Evolutionary conservation across 1,140 invertebrate species (phyloP), one percentile per base, ranked within the genome.

Genomic region (Leptinotarsa undecemlineata): DNA sequence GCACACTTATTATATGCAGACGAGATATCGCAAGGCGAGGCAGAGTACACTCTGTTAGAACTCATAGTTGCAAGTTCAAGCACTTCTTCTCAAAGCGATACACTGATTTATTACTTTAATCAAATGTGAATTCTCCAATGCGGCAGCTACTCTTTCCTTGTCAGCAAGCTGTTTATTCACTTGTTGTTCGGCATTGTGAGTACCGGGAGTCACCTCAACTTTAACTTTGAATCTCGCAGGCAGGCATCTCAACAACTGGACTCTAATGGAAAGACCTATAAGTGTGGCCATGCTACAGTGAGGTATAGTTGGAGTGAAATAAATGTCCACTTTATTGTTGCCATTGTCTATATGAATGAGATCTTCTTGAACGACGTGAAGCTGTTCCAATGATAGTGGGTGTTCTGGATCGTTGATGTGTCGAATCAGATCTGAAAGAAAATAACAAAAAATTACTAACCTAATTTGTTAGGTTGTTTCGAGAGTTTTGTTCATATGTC

Each of bases 211-310:
- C 1, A 99, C 96, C 81, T 91, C 88, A 1, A 99, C 96, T 66
- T 89, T 91, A 5, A 98, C 94, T 89, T 99, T 96, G 82, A 96
- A 95, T 68, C 94, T 88, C 61, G 91, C 83, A 1, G 98, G 97
- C 47, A 99, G 85, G 14, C 94, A 92, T 77, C 97, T 87, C 19
- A 98, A 85, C 14, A 99, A 86, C 84, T 98, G 96, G 0, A 99
- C 95, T 74, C 93, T 85, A 78, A 96, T 94, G 3, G 92, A 92
- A 21, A 95, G 85, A 85, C 94, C 98, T 83, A 99, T 99, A 17
- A 99, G 85, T 51, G 98, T 98, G 23, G 98, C 98, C 97, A 99
- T 98, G 80, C 96, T 98, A 82, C 98, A 99, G 83, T 99, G 98
- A 0, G 98, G 98, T 82, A 99, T 99, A 0, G 98, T 99, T 13